phyloP scores from a whole-genome alignment of 2,888 invertebrate species.

The Mythimna albipuncta region DNA sequence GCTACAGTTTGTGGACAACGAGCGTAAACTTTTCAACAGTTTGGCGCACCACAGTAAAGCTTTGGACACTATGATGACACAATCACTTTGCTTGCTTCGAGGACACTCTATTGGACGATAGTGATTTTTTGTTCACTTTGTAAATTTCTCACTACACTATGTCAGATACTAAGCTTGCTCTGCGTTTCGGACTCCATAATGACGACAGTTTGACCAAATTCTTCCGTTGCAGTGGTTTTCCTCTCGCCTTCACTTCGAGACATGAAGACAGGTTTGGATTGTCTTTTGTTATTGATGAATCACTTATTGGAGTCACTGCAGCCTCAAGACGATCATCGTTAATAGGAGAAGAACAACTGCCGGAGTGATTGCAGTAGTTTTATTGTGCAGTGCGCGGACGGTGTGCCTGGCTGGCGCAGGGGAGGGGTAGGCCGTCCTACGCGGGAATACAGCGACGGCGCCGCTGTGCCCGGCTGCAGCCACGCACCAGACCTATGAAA shows the following conservation, averaged over 20 bases:
- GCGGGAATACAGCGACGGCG: conserved; percentile 84
- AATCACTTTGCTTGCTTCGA: conserved; percentile 53
- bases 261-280: background rate
- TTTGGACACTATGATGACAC: conserved; percentile 53
- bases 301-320: conserved; percentile 14
- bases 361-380: background rate
- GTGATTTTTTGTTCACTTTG: conserved; percentile 16
- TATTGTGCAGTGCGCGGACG: conserved; percentile 76
- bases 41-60: conserved; percentile 30
- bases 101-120: conserved; percentile 49
- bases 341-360: background rate
- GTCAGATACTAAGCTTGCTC: conserved; percentile 8
- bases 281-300: background rate
- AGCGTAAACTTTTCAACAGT: conserved; percentile 41
- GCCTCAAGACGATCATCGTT: background rate
- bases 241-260: background rate
- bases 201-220: conserved; percentile 8
- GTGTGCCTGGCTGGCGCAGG: conserved; percentile 83
- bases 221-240: conserved; percentile 4
- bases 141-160: conserved; percentile 20
- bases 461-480: conserved; percentile 76
- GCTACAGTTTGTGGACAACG: conserved; percentile 56
- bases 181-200: conserved; percentile 48
- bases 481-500: conserved; percentile 80
- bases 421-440: conserved; percentile 73